Percentiles rank a stretch among this genome's conserved stretches.
Evolutionary conservation across 1,140 invertebrate genomes (phyloP).

Genomic region (Rhynchophorus ferrugineus): DNA sequence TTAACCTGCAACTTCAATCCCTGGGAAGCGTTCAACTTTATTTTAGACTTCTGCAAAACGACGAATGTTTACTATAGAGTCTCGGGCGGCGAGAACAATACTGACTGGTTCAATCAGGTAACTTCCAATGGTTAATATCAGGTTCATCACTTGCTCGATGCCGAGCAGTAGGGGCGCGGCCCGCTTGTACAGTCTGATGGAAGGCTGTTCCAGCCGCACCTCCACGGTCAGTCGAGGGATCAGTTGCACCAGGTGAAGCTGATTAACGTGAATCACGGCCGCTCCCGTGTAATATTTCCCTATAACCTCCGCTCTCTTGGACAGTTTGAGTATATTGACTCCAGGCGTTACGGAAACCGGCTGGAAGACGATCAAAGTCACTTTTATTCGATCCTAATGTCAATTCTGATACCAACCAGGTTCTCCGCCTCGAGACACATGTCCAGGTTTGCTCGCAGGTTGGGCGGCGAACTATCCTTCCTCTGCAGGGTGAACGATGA

Average conservation of each 20-base stretch:
- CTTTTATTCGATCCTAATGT: not conserved
- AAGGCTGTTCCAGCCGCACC: slow-evolving; percentile 49
- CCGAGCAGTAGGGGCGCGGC: slow-evolving; percentile 55
- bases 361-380: slow-evolving; percentile 19
- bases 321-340: slow-evolving; percentile 59
- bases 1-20: slow-evolving; percentile 45
- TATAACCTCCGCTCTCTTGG: slow-evolving; percentile 50
- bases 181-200: slow-evolving; percentile 44
- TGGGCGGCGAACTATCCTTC: slow-evolving; percentile 35
- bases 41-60: slow-evolving; percentile 42
- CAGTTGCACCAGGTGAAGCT: slow-evolving; percentile 44
- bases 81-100: slow-evolving; percentile 6
- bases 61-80: slow-evolving; percentile 3
- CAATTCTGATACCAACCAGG: slow-evolving; percentile 26
- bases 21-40: slow-evolving; percentile 51
- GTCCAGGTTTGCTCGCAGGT: slow-evolving; percentile 53
- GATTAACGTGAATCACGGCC: slow-evolving; percentile 51
- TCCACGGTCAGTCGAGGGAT: slow-evolving; percentile 46
- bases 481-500: slow-evolving; percentile 47
- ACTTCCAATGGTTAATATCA: slow-evolving; percentile 62
- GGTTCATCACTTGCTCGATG: slow-evolving; percentile 58
- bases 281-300: slow-evolving; percentile 54
- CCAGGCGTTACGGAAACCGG: slow-evolving; percentile 57
- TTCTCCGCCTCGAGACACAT: slow-evolving; percentile 50
- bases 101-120: slow-evolving; percentile 38